Percentiles rank a stretch among this genome's conserved stretches.
These are phyloP conservation scores for Sceloporus tristichus DNA, from an alignment of 2,113 vertebrate species.

Conservation along the genomic window DNA sequence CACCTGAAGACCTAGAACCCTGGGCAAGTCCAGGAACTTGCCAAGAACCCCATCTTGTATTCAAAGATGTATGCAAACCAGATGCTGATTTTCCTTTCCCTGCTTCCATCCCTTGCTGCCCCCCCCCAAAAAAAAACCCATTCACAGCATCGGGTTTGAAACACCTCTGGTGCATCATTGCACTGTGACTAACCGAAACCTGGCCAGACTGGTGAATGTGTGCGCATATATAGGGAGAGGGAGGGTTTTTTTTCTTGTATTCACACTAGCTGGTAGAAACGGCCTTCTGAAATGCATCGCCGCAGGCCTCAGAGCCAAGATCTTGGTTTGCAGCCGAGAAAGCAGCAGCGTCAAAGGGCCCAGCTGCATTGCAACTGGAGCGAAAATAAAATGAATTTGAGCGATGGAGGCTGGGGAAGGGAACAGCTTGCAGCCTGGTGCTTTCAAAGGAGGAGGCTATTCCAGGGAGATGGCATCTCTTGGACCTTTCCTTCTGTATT, in stretches of 20 bases:
- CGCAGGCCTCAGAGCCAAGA: not conserved
- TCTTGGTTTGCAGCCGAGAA: not conserved
- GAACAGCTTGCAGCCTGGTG: not conserved
- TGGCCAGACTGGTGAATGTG: not conserved
- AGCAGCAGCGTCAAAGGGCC: too few relatives aligned
- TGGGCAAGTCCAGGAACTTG: too few relatives aligned
- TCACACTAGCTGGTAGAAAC: not conserved
- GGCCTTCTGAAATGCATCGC: accelerated
- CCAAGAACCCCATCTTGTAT: too few relatives aligned
- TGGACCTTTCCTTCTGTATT: not conserved
- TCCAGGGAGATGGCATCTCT: not conserved
- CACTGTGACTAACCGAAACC: not conserved
- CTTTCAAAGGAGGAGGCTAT: conserved; percentile 7
- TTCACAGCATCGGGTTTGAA: not conserved
- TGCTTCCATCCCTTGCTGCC: not conserved
- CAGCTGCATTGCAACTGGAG: not conserved
- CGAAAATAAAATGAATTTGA: not conserved
- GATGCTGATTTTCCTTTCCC: not conserved
- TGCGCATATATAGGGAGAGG: not conserved
- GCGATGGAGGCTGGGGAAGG: not conserved
- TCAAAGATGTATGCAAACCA: not conserved
- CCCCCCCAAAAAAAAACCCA: not conserved
- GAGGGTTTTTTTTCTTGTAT: not conserved
- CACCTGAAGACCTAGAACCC: too few relatives aligned
- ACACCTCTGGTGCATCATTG: too few relatives aligned